Evolutionary conservation across 2,113 vertebrate species (phyloP).

Genomic region (Pygoscelis antarcticus): DNA sequence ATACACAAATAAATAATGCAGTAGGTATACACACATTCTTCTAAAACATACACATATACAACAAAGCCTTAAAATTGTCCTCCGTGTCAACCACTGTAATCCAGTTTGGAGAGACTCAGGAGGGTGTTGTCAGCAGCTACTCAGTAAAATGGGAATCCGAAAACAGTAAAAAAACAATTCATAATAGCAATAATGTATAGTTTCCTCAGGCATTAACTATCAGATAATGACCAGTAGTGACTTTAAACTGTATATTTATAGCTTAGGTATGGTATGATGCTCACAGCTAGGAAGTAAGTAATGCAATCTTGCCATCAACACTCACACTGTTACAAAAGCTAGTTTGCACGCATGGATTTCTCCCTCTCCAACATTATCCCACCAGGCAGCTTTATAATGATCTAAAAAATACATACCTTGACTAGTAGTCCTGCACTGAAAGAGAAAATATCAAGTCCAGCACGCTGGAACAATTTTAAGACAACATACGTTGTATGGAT

Average conservation of each 20-base stretch:
- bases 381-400: slow-evolving; percentile 62
- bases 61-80: not conserved
- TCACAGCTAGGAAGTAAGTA: slow-evolving; percentile 25
- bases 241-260: slow-evolving; percentile 63
- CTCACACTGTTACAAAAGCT: slow-evolving; percentile 5
- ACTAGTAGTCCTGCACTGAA: not conserved
- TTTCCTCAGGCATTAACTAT: slow-evolving; percentile 64
- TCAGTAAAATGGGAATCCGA: slow-evolving; percentile 61
- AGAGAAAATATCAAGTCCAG: slow-evolving; percentile 18
- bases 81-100: slow-evolving; percentile 27
- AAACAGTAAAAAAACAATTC: slow-evolving; percentile 51
- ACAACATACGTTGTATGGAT: not conserved
- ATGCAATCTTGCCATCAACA: not conserved
- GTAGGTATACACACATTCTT: not conserved
- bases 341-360: not conserved
- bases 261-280: slow-evolving; percentile 32
- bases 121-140: slow-evolving; percentile 23
- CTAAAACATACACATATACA: not conserved
- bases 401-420: slow-evolving; percentile 51
- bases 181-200: slow-evolving; percentile 51
- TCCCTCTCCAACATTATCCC: slow-evolving; percentile 33
- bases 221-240: slow-evolving; percentile 61
- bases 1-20: not conserved
- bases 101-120: not conserved
- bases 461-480: not conserved